A percentile compares a stretch with the other conserved stretches of the same genome.
These are phyloP conservation scores for Stegostoma tigrinum DNA, from an alignment of 2,113 vertebrate genomes.

Conservation along the genomic window DNA sequence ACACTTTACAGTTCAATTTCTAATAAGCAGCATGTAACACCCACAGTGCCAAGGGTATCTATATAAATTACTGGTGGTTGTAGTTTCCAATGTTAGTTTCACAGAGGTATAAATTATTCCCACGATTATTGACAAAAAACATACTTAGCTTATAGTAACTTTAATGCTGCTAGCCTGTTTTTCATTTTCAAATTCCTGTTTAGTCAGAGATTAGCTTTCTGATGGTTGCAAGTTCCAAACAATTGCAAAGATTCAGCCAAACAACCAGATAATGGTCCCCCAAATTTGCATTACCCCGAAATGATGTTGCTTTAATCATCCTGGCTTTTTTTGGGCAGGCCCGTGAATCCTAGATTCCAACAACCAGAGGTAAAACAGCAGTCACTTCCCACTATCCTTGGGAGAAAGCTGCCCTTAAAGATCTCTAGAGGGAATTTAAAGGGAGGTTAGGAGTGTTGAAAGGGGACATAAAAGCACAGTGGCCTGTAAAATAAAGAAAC, in stretches of 20 bases:
- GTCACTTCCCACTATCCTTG: not conserved
- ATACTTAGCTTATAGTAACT: not conserved
- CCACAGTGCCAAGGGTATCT: not conserved
- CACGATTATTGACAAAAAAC: not conserved
- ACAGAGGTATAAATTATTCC: not conserved
- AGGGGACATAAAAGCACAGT: too few species aligned
- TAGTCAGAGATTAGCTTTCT: too few species aligned
- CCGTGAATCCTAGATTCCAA: not conserved
- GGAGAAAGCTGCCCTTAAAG: not conserved
- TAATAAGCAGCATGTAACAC: not conserved
- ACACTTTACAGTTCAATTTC: not conserved
- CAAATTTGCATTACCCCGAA: not conserved
- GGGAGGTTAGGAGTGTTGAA: too few species aligned
- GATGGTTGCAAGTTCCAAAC: not conserved
- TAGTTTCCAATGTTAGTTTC: not conserved
- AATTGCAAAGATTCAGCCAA: not conserved
- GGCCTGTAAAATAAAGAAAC: too few species aligned
- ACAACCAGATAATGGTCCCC: not conserved
- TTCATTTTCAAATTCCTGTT: not conserved
- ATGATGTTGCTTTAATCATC: not conserved
- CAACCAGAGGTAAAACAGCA: not conserved
- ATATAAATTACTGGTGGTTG: not conserved
- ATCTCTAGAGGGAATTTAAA: not conserved
- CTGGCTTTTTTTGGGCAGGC: not conserved
- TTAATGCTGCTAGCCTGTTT: not conserved